Conservation (phyloP, 1,140 invertebrate genomes). For the Stegodyphus mimosarum region DNA sequence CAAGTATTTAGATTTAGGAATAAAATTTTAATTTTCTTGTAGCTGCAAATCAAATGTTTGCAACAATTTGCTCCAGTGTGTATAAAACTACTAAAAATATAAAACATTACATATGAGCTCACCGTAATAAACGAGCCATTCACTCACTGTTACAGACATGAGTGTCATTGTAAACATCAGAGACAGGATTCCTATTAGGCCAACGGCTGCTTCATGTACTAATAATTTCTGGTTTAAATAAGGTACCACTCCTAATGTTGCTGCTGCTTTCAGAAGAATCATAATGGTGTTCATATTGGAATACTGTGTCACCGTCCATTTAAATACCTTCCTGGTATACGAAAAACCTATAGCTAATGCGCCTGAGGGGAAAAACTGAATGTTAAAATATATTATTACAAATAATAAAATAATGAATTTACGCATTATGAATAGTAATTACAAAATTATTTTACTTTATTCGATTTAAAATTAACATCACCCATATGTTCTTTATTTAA, state of each 20-base stretch:
- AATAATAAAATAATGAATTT: not conserved
- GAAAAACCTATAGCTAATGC: slow-evolving; percentile 32
- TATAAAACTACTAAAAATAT: too few relatives aligned
- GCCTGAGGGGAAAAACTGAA: not conserved
- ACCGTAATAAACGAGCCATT: slow-evolving; percentile 32
- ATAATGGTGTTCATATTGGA: slow-evolving; percentile 29
- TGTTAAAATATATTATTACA: too few relatives aligned
- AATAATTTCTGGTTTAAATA: slow-evolving; percentile 24
- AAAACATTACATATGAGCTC: not conserved
- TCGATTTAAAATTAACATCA: too few relatives aligned
- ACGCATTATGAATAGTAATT: too few relatives aligned
- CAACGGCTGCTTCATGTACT: slow-evolving; percentile 41
- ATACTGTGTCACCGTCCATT: slow-evolving; percentile 31
- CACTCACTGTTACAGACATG: slow-evolving; percentile 21
- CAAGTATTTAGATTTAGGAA: not conserved
- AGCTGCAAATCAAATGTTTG: too few relatives aligned
- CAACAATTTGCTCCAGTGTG: too few relatives aligned
- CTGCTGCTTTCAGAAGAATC: slow-evolving; percentile 16
- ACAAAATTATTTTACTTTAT: too few relatives aligned
- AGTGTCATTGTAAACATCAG: slow-evolving; percentile 35
- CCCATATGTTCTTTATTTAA: too few relatives aligned
- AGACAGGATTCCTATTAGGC: slow-evolving; percentile 40
- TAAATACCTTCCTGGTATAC: slow-evolving; percentile 25
- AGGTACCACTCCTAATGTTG: slow-evolving; percentile 10
- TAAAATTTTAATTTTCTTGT: too few relatives aligned